Conservation (phyloP, 2,888 invertebrate species). For the Idaea aversata region DNA sequence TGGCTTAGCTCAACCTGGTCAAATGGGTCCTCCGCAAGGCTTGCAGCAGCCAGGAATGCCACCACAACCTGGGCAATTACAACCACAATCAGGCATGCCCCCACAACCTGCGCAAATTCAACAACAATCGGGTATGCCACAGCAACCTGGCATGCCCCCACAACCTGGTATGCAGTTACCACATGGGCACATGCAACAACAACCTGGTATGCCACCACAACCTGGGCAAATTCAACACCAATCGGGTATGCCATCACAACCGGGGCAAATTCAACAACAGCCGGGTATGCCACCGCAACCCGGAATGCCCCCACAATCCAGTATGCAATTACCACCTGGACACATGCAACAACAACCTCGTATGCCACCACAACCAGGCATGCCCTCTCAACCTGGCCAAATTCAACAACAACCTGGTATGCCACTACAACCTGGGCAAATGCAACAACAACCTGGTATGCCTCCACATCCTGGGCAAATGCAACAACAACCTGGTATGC, state of each 20-base stretch:
- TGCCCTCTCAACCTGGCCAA: constrained; percentile 35
- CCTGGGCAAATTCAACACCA: constrained; percentile 23
- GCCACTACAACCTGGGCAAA: constrained; percentile 32
- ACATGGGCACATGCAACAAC: constrained; percentile 21
- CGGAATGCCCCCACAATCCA: constrained; percentile 28
- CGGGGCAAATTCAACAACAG: constrained; percentile 27
- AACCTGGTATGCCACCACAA: constrained; percentile 32
- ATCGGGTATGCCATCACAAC: constrained; percentile 29
- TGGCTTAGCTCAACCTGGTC: constrained; percentile 35
- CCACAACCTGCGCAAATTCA: constrained; percentile 26
- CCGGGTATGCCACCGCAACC: constrained; percentile 29
- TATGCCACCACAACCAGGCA: constrained; percentile 24
- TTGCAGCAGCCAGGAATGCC: constrained; percentile 19
- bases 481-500: constrained; percentile 28
- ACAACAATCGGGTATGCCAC: constrained; percentile 34
- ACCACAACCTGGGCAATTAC: constrained; percentile 41
- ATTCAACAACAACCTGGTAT: constrained; percentile 26
- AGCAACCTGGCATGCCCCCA: constrained; percentile 27
- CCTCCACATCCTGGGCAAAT: constrained; percentile 17
- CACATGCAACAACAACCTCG: constrained; percentile 28
- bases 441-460: constrained; percentile 23
- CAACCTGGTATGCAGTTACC: constrained; percentile 32
- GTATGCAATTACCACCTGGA: constrained; percentile 23
- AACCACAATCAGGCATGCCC: constrained; percentile 33
- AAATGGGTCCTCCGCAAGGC: constrained; percentile 20